Percentiles rank a stretch among this genome's conserved stretches.
phyloP scores from a whole-genome alignment of 92 coral and sea anemone genomes.

The Paragorgia papillata region DNA sequence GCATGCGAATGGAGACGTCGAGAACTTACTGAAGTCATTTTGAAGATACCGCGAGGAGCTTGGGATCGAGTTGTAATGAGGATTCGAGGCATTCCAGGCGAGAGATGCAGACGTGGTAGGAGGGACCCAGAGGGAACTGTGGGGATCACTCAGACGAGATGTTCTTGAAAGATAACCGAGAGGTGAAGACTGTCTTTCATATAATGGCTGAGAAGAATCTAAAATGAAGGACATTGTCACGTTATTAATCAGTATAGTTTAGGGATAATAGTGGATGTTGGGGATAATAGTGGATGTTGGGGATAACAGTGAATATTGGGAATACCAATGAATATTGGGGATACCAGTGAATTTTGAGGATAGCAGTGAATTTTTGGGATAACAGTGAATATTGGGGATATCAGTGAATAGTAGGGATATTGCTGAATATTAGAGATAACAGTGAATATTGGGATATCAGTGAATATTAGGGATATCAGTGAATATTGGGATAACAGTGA shows the following conservation, averaged over 20 bases:
- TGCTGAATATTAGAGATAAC: not conserved
- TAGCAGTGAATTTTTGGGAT: no score
- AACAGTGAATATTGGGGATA: not conserved
- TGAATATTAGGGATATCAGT: no score
- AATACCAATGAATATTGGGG: not conserved
- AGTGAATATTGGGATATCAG: no score
- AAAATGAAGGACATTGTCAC: not conserved
- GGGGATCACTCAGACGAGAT: constrained; percentile 23
- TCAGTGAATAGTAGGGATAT: not conserved
- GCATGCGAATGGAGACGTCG: constrained; percentile 27
- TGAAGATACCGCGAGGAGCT: constrained; percentile 39
- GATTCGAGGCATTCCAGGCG: not conserved
- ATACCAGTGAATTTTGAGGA: no score
- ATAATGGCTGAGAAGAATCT: constrained; percentile 37
- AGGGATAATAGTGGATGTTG: not conserved
- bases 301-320: no score
- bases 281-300: not conserved
- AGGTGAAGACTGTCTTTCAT: constrained; percentile 21
- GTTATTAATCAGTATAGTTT: no score
- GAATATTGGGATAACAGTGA: no score
- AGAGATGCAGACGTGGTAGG: constrained; percentile 20
- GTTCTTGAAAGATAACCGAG: constrained; percentile 18
- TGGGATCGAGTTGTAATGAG: constrained; percentile 10
- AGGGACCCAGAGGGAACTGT: constrained; percentile 33
- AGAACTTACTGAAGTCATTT: constrained; percentile 19